Conservation (phyloP, 2,888 invertebrate genomes). For the Netelia inedita region DNA sequence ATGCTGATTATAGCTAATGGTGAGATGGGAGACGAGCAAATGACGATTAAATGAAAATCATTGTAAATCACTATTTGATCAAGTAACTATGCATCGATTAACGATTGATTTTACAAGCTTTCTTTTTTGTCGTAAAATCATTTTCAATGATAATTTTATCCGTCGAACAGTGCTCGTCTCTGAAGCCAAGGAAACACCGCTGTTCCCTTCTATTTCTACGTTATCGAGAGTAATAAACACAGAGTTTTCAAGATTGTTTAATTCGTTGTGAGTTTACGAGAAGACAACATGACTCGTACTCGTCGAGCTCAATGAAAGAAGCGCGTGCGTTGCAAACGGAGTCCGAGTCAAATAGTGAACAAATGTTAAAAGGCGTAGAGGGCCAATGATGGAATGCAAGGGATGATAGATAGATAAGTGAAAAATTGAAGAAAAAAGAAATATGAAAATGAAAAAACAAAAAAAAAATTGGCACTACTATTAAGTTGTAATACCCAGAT, state of each 20-base stretch:
- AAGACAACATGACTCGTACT: neutral
- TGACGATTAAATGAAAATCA: slow-evolving; percentile 20
- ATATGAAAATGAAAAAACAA: slow-evolving; percentile 31
- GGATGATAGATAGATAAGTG: slow-evolving; percentile 26
- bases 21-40: slow-evolving; percentile 12
- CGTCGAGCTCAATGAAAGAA: slow-evolving; percentile 15
- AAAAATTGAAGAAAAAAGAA: slow-evolving; percentile 53
- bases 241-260: slow-evolving; percentile 28
- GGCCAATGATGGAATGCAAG: too few relatives aligned
- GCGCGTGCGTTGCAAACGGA: neutral
- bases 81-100: neutral
- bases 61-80: neutral
- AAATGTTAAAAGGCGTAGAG: neutral
- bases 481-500: slow-evolving; percentile 75
- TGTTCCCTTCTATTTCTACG: slow-evolving; percentile 76
- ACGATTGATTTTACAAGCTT: neutral
- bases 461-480: slow-evolving; percentile 67
- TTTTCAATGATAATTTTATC: neutral
- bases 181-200: slow-evolving; percentile 69
- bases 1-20: slow-evolving; percentile 46
- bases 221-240: slow-evolving; percentile 67
- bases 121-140: neutral
- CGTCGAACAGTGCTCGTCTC: slow-evolving; percentile 1
- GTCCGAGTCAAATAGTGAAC: neutral
- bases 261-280: slow-evolving; percentile 37